phyloP scores from a whole-genome alignment of 1,140 invertebrate species.

The Paraescarpia echinospica region DNA sequence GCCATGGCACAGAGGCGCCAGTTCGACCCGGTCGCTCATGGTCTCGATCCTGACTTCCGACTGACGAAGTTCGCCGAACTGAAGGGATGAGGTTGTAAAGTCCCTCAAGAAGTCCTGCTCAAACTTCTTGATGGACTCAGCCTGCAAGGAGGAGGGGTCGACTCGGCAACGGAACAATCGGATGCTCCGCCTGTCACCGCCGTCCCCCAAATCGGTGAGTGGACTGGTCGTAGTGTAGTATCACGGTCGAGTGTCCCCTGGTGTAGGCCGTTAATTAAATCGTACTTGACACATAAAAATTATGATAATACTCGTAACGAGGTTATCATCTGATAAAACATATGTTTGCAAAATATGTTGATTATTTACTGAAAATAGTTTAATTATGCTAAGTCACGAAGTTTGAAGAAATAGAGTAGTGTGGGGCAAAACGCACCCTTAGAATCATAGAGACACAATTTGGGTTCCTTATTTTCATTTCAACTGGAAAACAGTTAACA shows the following conservation, averaged over 20 bases:
- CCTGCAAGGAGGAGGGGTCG: slow-evolving; percentile 49
- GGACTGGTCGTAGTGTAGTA: neutral
- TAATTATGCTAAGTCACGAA: too few relatives aligned
- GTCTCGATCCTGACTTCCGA: slow-evolving; percentile 88
- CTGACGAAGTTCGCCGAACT: slow-evolving; percentile 95
- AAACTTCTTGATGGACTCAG: slow-evolving; percentile 94
- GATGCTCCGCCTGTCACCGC: slow-evolving; percentile 53
- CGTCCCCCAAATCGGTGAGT: slow-evolving; percentile 51
- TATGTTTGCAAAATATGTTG: too few relatives aligned
- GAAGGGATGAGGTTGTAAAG: slow-evolving; percentile 99
- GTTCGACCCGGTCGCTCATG: slow-evolving; percentile 93
- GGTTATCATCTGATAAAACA: too few relatives aligned
- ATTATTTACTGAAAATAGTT: too few relatives aligned
- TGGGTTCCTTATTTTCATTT: too few relatives aligned
- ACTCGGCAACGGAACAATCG: slow-evolving; percentile 50
- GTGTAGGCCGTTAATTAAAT: neutral
- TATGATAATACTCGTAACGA: too few relatives aligned
- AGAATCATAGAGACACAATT: too few relatives aligned
- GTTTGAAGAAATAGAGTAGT: too few relatives aligned
- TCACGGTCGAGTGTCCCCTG: neutral
- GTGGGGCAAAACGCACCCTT: too few relatives aligned
- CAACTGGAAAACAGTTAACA: too few relatives aligned
- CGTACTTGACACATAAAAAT: too few relatives aligned
- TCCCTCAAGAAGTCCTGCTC: slow-evolving; percentile 93
- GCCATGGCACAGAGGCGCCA: slow-evolving; percentile 58